Evolutionary conservation across 2,888 invertebrate genomes (phyloP).

Genomic region (Hirtodrosophila duncani): DNA sequence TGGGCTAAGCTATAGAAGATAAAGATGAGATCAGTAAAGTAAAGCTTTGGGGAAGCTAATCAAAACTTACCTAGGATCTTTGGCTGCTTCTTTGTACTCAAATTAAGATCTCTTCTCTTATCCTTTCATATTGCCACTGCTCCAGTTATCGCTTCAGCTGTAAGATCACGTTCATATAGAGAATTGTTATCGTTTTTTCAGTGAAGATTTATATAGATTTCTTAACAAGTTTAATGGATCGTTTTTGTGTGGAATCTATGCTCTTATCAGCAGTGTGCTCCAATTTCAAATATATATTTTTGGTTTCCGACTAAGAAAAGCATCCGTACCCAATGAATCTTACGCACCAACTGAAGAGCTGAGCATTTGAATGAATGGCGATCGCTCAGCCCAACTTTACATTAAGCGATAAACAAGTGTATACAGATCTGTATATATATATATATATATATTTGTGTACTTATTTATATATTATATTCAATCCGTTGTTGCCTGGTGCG

Average conservation of each 20-base stretch:
- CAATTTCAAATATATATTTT: conserved; percentile 17
- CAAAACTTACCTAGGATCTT: no score
- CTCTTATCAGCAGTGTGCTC: conserved; percentile 44
- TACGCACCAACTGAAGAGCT: conserved; percentile 57
- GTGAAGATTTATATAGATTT: no score
- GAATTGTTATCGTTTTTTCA: no score
- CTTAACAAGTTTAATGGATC: not conserved
- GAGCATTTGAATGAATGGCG: conserved; percentile 37
- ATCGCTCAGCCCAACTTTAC: conserved; percentile 10
- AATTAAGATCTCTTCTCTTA: not conserved
- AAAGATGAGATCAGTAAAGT: not conserved
- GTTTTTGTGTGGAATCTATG: conserved; percentile 1
- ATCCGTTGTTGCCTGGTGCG: conserved; percentile 58
- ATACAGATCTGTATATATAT: conserved; percentile 4
- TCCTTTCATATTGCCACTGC: conserved; percentile 2
- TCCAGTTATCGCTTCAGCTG: no score
- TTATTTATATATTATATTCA: conserved; percentile 22
- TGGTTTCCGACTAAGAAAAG: conserved; percentile 9
- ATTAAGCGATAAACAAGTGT: conserved; percentile 46
- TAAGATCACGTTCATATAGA: no score
- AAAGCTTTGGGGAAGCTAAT: no score
- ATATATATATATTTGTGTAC: conserved; percentile 2
- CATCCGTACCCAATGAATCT: conserved; percentile 56
- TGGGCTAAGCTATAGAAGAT: not conserved
- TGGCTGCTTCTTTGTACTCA: no score